Percentiles rank a stretch among this genome's conserved stretches.
phyloP scores from a whole-genome alignment of 2,888 invertebrate genomes.

The Sisyra nigra region DNA sequence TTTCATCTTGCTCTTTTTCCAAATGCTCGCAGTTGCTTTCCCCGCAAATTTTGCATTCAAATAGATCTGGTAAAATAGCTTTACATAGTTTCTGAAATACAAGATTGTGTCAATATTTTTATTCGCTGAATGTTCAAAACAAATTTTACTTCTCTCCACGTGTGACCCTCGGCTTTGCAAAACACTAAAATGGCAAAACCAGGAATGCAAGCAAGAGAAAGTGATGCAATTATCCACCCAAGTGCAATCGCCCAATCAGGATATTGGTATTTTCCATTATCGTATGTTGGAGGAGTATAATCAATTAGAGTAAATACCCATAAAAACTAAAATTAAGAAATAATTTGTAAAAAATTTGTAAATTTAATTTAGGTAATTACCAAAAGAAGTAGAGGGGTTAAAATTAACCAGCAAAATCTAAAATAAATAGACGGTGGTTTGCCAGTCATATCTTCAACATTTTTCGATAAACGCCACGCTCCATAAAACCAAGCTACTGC shows the following conservation, averaged over 20 bases:
- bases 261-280: constrained; percentile 61
- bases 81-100: constrained; percentile 55
- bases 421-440: constrained; percentile 64
- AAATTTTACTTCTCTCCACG: constrained; percentile 46
- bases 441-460: constrained; percentile 84
- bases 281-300: constrained; percentile 72
- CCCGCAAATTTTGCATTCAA: constrained; percentile 58
- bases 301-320: constrained; percentile 82
- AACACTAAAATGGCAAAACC: constrained; percentile 60
- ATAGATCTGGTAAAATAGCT: constrained; percentile 58
- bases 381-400: constrained; percentile 62
- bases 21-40: constrained; percentile 59
- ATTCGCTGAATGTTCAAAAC: background rate
- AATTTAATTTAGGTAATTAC: constrained; percentile 31
- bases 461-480: constrained; percentile 57
- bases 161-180: constrained; percentile 51
- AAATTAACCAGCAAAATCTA: constrained; percentile 70
- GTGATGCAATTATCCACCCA: constrained; percentile 73
- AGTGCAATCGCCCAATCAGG: constrained; percentile 73
- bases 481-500: constrained; percentile 89
- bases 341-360: background rate
- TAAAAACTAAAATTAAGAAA: constrained; percentile 21
- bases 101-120: constrained; percentile 7
- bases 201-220: constrained; percentile 75
- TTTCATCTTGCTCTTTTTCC: constrained; percentile 25